Conservation (phyloP, 30 jellyfish, hydroid and myxozoan genomes). For the Mastigias papua region DNA sequence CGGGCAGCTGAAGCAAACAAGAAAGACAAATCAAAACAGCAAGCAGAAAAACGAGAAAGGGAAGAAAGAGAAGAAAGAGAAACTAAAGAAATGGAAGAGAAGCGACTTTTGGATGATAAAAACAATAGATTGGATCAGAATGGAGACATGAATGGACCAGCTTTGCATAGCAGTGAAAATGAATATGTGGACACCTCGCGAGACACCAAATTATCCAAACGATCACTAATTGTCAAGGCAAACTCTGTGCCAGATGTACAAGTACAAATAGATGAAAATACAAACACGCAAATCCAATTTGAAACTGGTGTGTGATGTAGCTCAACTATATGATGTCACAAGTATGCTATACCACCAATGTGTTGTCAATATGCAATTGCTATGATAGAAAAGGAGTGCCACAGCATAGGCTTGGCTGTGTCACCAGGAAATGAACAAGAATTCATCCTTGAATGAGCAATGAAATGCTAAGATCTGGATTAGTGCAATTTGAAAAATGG, state of each 20-base stretch:
- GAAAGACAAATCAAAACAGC: conserved; percentile 88
- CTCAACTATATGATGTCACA: background rate
- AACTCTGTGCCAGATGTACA: conserved; percentile 70
- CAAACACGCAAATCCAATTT: conserved; percentile 30
- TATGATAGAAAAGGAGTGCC: no score
- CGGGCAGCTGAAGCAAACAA: conserved; percentile 96
- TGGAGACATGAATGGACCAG: conserved; percentile 79
- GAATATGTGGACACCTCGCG: conserved; percentile 32
- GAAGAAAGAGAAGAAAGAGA: conserved; percentile 73
- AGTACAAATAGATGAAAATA: conserved; percentile 56
- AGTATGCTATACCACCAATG: background rate
- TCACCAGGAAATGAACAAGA: no score
- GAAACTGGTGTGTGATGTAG: conserved; percentile 67
- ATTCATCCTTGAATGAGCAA: background rate
- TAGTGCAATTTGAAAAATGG: no score
- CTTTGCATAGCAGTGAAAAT: conserved; percentile 47
- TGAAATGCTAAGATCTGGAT: no score
- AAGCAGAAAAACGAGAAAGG: conserved; percentile 79
- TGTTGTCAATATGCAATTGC: background rate
- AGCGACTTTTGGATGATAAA: conserved; percentile 58
- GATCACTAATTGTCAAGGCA: conserved; percentile 47
- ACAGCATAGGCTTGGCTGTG: no score
- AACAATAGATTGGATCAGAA: conserved; percentile 46
- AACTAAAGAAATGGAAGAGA: conserved; percentile 54
- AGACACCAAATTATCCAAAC: conserved; percentile 40